Evolutionary conservation across 2,797 vertebrate genomes (phyloP).

Genomic region (Schizopygopsis malacanthus): DNA sequence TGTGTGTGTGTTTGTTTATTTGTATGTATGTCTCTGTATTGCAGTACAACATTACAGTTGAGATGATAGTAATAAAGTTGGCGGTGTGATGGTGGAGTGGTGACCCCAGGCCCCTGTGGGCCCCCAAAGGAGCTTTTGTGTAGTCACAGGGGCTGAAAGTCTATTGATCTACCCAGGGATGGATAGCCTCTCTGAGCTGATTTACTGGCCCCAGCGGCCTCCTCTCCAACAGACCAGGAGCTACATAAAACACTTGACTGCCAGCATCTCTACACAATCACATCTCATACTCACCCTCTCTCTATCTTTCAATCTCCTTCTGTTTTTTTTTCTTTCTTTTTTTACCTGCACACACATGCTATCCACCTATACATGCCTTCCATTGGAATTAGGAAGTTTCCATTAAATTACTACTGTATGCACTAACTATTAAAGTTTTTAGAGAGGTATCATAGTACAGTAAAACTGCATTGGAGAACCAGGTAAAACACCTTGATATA

Average conservation of each 20-base stretch:
- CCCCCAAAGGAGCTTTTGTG: constrained; percentile 61
- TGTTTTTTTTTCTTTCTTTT: background rate
- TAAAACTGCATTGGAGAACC: too few species aligned
- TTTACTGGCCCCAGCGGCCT: constrained; percentile 70
- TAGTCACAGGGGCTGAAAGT: constrained; percentile 62
- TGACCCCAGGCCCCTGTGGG: constrained; percentile 47
- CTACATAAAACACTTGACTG: constrained; percentile 67
- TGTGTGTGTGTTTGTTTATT: background rate
- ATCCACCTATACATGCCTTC: background rate
- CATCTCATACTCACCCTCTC: constrained; percentile 31
- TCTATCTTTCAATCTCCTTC: constrained; percentile 19
- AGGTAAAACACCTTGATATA: background rate
- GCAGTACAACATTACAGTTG: constrained; percentile 51
- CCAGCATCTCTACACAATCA: constrained; percentile 45
- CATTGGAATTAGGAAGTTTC: background rate
- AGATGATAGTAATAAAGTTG: constrained; percentile 64
- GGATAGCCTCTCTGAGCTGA: constrained; percentile 73
- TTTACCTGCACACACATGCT: background rate
- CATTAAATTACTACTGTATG: background rate
- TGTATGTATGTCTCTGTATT: constrained; percentile 38
- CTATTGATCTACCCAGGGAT: constrained; percentile 79
- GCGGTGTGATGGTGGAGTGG: constrained; percentile 42
- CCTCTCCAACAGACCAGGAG: constrained; percentile 67
- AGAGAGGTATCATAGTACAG: background rate
- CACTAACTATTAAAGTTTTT: background rate